Percentiles rank a stretch among this genome's conserved stretches.
Conservation (phyloP, 2,113 vertebrate genomes). For the Dicaeum eximium region DNA sequence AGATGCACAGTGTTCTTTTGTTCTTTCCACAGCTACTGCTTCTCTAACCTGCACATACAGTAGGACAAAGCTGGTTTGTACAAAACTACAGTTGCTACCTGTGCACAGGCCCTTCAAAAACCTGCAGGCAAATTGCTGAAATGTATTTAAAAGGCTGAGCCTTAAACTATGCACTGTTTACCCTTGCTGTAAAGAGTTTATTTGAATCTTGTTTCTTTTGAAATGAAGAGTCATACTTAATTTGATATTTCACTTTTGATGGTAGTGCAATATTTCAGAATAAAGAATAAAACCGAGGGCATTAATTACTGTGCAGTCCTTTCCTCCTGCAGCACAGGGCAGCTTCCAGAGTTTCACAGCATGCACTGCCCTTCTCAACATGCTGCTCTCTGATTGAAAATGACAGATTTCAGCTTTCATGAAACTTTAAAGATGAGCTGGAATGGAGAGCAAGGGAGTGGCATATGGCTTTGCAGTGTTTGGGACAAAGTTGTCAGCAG, state of each 20-base stretch:
- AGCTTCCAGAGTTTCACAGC: background rate
- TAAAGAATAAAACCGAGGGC: background rate
- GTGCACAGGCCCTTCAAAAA: background rate
- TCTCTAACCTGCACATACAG: background rate
- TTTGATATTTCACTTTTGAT: background rate
- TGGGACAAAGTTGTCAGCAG: background rate
- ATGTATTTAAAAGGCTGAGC: background rate
- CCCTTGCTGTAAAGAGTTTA: background rate
- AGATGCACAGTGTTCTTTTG: background rate
- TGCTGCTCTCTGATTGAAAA: background rate
- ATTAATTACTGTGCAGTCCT: background rate
- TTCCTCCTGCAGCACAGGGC: background rate
- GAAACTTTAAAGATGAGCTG: background rate
- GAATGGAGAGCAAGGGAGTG: background rate
- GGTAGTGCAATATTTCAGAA: background rate
- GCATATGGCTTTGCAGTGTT: background rate
- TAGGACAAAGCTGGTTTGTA: background rate
- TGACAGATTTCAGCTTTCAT: background rate
- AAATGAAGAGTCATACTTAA: background rate
- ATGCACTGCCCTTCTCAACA: background rate
- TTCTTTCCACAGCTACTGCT: background rate
- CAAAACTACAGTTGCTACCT: background rate
- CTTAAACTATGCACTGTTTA: background rate
- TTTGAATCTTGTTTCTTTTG: background rate
- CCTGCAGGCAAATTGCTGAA: background rate